Conservation (phyloP, 2,888 invertebrate species). For the Schizaphis graminum region DNA sequence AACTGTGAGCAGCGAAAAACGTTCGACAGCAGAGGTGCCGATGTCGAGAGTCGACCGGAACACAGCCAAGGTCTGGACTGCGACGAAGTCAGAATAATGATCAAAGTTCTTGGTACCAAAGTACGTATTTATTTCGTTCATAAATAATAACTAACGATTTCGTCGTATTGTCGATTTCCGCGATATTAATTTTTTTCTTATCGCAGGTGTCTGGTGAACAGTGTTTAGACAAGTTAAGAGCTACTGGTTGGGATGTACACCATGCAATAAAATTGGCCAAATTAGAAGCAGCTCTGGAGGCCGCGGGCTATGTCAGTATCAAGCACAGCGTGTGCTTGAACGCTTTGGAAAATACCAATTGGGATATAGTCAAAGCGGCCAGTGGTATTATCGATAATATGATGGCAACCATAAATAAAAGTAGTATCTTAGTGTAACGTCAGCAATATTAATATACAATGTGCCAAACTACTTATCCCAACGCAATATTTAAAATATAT, state of each 20-base stretch:
- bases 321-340: constrained; percentile 67
- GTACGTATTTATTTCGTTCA: constrained; percentile 72
- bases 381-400: constrained; percentile 74
- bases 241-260: constrained; percentile 90
- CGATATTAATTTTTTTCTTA: constrained; percentile 59
- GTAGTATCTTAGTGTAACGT: constrained; percentile 56
- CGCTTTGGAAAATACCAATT: constrained; percentile 76
- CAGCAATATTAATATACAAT: background rate
- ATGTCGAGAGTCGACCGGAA: background rate
- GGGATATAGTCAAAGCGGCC: constrained; percentile 80
- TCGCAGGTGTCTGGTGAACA: constrained; percentile 79
- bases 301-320: constrained; percentile 68
- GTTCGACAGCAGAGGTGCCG: constrained; percentile 90
- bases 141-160: background rate
- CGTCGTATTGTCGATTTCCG: background rate
- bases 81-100: constrained; percentile 93
- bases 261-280: constrained; percentile 87
- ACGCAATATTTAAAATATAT: constrained; percentile 29
- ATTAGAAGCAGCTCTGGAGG: constrained; percentile 74
- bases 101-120: constrained; percentile 84
- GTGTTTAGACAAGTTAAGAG: constrained; percentile 84
- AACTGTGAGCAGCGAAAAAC: constrained; percentile 69
- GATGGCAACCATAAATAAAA: constrained; percentile 50
- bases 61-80: constrained; percentile 81
- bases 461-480: constrained; percentile 58